Conservation (phyloP, 2,113 vertebrate species). For the Leptocoma aspasia region DNA sequence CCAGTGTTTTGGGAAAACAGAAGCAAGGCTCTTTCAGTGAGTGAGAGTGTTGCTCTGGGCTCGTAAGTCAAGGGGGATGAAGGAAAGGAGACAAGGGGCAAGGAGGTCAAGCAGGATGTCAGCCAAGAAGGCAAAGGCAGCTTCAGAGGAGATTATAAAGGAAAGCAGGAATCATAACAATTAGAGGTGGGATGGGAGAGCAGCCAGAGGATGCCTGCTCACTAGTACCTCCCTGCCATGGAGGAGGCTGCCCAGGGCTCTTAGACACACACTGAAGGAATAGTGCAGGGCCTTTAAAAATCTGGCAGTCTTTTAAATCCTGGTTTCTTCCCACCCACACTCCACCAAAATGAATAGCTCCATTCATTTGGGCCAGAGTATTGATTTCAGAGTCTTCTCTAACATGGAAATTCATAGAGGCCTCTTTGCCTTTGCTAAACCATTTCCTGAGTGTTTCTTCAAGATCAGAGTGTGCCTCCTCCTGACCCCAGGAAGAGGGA, state of each 20-base stretch:
- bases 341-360: slow-evolving; percentile 60
- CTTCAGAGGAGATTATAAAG: not conserved
- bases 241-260: not conserved
- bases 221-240: not conserved
- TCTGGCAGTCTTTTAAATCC: slow-evolving; percentile 10
- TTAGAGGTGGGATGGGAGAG: not conserved
- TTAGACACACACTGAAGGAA: not conserved
- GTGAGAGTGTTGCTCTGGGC: not conserved
- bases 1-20: slow-evolving; percentile 31
- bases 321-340: not conserved
- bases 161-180: not conserved
- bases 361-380: slow-evolving; percentile 59
- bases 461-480: slow-evolving; percentile 33
- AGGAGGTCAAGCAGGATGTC: not conserved
- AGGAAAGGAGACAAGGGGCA: not conserved
- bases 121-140: not conserved
- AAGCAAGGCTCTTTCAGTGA: slow-evolving; percentile 2
- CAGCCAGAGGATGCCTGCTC: not conserved
- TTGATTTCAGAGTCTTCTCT: slow-evolving; percentile 64
- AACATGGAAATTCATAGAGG: slow-evolving; percentile 63
- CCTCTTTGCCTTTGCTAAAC: slow-evolving; percentile 24
- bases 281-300: not conserved
- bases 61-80: slow-evolving; percentile 9
- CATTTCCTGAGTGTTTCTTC: slow-evolving; percentile 65
- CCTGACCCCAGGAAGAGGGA: slow-evolving; percentile 51